Percentiles rank a stretch among this genome's conserved stretches.
Evolutionary conservation across 2,797 vertebrate genomes (phyloP).

Genomic region (Myioborus melanocephalus): DNA sequence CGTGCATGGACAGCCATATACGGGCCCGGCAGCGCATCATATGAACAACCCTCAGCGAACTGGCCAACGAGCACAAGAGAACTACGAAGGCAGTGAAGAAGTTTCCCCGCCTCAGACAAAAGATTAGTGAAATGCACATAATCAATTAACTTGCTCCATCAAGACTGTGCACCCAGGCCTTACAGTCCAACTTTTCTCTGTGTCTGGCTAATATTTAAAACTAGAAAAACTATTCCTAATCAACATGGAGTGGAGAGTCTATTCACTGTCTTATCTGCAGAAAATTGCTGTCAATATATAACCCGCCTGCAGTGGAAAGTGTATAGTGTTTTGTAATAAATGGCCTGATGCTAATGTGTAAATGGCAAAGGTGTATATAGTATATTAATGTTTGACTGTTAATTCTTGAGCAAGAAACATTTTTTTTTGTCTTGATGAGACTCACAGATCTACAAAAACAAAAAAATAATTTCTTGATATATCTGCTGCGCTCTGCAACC

Average conservation of each 20-base stretch:
- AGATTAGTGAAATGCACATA: slow-evolving; percentile 89
- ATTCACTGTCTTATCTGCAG: slow-evolving; percentile 92
- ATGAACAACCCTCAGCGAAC: slow-evolving; percentile 99
- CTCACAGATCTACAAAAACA: slow-evolving; percentile 88
- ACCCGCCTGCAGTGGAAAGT: slow-evolving; percentile 94
- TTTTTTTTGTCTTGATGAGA: slow-evolving; percentile 89
- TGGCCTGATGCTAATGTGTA: slow-evolving; percentile 97
- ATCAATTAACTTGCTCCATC: slow-evolving; percentile 82
- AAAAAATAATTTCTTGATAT: slow-evolving; percentile 88
- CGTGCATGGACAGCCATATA: slow-evolving; percentile 98
- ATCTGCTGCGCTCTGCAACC: slow-evolving; percentile 91
- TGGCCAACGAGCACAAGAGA: slow-evolving; percentile 98
- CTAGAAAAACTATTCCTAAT: slow-evolving; percentile 87
- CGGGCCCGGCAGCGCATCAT: slow-evolving; percentile 97
- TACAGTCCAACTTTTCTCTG: slow-evolving; percentile 85
- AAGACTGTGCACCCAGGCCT: slow-evolving; percentile 92
- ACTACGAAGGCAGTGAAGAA: slow-evolving; percentile 96
- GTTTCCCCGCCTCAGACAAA: slow-evolving; percentile 89
- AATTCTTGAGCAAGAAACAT: slow-evolving; percentile 91
- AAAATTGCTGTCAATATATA: slow-evolving; percentile 90
- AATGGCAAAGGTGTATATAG: slow-evolving; percentile 99
- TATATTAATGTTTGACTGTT: slow-evolving; percentile 99
- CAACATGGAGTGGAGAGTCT: slow-evolving; percentile 88
- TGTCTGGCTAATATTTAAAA: slow-evolving; percentile 88
- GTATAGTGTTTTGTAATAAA: slow-evolving; percentile 95